A percentile compares a stretch with the other conserved stretches of the same genome.
phyloP scores from a whole-genome alignment of 2,888 invertebrate species.

The Mamestra brassicae region DNA sequence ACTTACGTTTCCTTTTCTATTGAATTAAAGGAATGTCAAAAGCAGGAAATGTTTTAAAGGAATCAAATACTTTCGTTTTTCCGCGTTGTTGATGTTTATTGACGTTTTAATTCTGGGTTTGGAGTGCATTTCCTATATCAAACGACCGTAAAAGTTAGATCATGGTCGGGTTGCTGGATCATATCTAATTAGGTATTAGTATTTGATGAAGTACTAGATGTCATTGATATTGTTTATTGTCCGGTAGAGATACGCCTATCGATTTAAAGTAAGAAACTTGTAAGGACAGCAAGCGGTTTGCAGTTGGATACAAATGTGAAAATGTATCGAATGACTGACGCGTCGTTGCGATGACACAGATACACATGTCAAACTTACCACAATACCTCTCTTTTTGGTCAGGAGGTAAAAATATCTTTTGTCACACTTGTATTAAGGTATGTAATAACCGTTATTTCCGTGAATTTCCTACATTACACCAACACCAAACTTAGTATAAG shows the following conservation, averaged over 20 bases:
- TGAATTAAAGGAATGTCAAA: conserved; percentile 57
- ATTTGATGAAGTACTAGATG: background rate
- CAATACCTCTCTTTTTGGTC: too few species aligned
- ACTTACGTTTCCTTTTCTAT: conserved; percentile 54
- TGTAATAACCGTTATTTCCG: background rate
- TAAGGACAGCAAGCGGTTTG: background rate
- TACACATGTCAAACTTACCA: too few species aligned
- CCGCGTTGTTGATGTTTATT: conserved; percentile 50
- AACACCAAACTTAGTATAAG: conserved; percentile 9
- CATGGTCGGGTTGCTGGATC: background rate
- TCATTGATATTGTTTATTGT: background rate
- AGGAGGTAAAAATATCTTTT: background rate
- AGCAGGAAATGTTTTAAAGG: conserved; percentile 61
- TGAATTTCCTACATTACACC: background rate
- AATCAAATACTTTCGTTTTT: conserved; percentile 44
- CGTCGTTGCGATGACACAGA: too few species aligned
- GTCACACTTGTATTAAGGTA: background rate
- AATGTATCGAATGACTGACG: too few species aligned
- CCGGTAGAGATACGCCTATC: too few species aligned
- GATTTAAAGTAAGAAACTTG: background rate
- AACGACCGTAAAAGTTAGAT: conserved; percentile 7
- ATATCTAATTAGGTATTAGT: background rate
- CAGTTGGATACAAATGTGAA: background rate
- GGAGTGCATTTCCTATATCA: conserved; percentile 25
- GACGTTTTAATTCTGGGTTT: conserved; percentile 25